Evolutionary conservation across 2,113 vertebrate genomes (phyloP), one percentile per base, ranked within the genome.

Genomic region (Hemicordylus capensis): DNA sequence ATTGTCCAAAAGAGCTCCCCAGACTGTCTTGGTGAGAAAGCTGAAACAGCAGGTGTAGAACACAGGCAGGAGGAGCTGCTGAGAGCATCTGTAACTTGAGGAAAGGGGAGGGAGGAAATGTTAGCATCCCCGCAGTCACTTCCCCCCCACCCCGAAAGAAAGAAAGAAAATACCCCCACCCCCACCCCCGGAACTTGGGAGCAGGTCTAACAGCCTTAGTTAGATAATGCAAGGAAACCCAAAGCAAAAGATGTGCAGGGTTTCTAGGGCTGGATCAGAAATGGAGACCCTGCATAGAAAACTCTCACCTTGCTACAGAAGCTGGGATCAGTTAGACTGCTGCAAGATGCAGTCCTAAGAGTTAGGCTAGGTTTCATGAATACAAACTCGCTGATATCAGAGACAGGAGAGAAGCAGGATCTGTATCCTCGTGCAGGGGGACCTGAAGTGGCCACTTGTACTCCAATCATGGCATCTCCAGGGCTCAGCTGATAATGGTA

Each of bases 311-410:
- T 91, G 75, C 89, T 78, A 89, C 86, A 77, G 81, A 81, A 87
- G 89, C 89, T 87, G 89, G 84, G 76, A 88, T 93, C 93, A 56
- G 83, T 87, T 26, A 24, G 54, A 75, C 15, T 67, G 80, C 34
- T 54, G 85, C 84, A 79, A 20, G 84, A 70, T 28, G 84, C 84
- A 51, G 76, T 56, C 42, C 84, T 73, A 58, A 85, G 84, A 48
- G 90, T 83, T 72, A 83, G 75, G 81, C 51, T 88, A 86, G 97
- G 96, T 81, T 96, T 97, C 86, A 97, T 94, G 91, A 98, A 93
- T 85, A 97, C 96, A 93, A 98, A 97, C 84, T 97, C 97, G 90
- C 97, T 97, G 96, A 97, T 97, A 91, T 97, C 97, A 61, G 97
- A 97, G 90, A 97, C 96, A 0, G 97, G 97, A 70, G 97, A 98